These are phyloP conservation scores for Eulemur albifrons DNA, from an alignment of 2,797 vertebrate genomes.

Conservation along the genomic window DNA sequence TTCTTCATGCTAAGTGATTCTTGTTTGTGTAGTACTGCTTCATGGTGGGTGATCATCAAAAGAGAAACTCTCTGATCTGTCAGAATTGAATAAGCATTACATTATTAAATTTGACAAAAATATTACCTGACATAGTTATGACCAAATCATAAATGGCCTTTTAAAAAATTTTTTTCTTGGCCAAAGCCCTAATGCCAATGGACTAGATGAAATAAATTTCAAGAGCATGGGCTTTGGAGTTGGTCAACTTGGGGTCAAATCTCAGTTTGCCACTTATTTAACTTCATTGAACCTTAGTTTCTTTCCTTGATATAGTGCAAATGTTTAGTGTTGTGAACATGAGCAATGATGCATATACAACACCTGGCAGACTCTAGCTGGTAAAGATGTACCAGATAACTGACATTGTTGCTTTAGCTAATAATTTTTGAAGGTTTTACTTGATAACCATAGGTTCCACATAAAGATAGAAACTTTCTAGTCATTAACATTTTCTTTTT, in stretches of 20 bases:
- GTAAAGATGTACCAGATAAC: not conserved
- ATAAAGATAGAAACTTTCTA: not conserved
- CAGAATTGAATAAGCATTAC: not conserved
- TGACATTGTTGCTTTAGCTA: not conserved
- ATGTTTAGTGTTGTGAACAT: not conserved
- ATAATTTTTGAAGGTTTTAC: not conserved
- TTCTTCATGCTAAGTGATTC: not conserved
- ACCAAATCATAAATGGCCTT: not conserved
- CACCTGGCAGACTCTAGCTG: not conserved
- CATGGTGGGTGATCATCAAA: not conserved
- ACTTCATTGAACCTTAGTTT: not conserved
- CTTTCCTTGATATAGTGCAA: not conserved
- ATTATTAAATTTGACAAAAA: conserved; percentile 5
- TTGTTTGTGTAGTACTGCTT: not conserved
- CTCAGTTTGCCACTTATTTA: not conserved
- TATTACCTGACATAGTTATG: not conserved
- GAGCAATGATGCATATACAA: not conserved
- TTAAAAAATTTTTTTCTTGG: not conserved
- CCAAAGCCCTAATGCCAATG: not conserved
- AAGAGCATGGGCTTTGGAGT: not conserved
- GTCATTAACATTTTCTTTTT: not conserved
- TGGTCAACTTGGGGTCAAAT: not conserved
- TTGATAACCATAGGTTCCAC: not conserved
- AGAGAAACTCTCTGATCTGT: not conserved
- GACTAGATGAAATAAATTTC: not conserved